Evolutionary conservation across 2,797 vertebrate genomes (phyloP).

Genomic region (Parotocinclus haroldoi): DNA sequence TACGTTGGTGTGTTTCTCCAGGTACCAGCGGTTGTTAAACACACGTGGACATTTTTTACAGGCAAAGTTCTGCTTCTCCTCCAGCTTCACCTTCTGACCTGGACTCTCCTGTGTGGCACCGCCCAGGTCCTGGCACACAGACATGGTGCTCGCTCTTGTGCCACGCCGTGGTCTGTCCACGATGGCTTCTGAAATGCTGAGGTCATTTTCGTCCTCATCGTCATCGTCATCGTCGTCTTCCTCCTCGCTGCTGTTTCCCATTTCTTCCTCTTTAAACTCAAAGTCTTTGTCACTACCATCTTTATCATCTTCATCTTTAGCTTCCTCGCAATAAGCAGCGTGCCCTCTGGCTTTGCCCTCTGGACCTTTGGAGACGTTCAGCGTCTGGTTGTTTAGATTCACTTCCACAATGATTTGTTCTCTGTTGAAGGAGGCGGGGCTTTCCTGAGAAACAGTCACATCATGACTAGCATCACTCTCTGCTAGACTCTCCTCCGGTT

Average conservation of each 20-base stretch:
- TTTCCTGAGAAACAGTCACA: conserved; percentile 69
- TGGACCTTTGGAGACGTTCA: conserved; percentile 90
- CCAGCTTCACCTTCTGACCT: conserved; percentile 89
- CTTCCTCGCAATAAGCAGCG: conserved; percentile 50
- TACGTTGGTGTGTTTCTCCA: conserved; percentile 98
- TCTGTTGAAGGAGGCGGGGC: conserved; percentile 78
- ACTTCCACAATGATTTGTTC: conserved; percentile 98
- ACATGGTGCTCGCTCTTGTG: conserved; percentile 62
- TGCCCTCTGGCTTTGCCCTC: conserved; percentile 72
- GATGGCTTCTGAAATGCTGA: conserved; percentile 64
- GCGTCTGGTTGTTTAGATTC: conserved; percentile 97
- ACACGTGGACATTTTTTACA: conserved; percentile 94
- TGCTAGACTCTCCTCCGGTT: conserved; percentile 80
- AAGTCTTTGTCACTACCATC: conserved; percentile 63
- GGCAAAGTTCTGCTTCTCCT: conserved; percentile 91
- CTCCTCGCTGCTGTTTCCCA: conserved; percentile 57
- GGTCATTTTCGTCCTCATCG: conserved; percentile 69
- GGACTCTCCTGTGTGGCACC: conserved; percentile 64
- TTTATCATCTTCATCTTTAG: conserved; percentile 67
- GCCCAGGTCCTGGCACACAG: conserved; percentile 61
- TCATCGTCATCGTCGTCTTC: conserved; percentile 64
- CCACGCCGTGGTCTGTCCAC: conserved; percentile 63
- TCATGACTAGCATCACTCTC: conserved; percentile 68
- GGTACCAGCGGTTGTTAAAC: conserved; percentile 98
- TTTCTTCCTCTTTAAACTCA: conserved; percentile 65